Conservation (phyloP, 2,888 invertebrate species). For the Cantharis flavilabris region DNA sequence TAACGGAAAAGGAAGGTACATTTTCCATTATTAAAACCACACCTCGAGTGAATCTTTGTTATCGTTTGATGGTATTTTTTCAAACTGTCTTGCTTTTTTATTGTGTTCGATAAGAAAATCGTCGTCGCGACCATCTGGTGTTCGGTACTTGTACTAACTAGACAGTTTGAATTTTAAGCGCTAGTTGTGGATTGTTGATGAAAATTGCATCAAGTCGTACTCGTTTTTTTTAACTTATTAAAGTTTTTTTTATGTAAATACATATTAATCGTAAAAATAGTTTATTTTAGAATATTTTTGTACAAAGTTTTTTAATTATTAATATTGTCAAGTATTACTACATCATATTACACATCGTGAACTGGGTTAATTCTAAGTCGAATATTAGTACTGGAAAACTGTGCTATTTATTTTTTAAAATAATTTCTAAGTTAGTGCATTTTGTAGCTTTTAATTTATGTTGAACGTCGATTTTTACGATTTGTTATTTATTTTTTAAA, state of each 20-base stretch:
- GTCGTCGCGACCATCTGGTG: not conserved
- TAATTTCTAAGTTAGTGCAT: constrained; percentile 7
- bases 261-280: constrained; percentile 22
- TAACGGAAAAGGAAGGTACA: not conserved
- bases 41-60: not conserved
- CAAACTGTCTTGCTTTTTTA: not conserved
- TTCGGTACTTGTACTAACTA: not conserved
- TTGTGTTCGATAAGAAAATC: not conserved
- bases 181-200: not conserved
- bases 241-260: constrained; percentile 24
- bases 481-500: constrained; percentile 28
- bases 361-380: constrained; percentile 24
- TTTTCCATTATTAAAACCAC: not conserved
- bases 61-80: not conserved
- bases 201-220: not conserved
- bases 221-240: not conserved
- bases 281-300: constrained; percentile 36
- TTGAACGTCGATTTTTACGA: constrained; percentile 28
- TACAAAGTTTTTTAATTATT: constrained; percentile 45
- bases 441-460: constrained; percentile 28
- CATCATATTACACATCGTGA: constrained; percentile 37
- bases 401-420: constrained; percentile 7
- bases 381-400: constrained; percentile 22
- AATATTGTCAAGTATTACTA: constrained; percentile 39
- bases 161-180: not conserved